These are phyloP conservation scores for Sylvietta virens DNA, from an alignment of 2,113 vertebrate species.

Conservation along the genomic window DNA sequence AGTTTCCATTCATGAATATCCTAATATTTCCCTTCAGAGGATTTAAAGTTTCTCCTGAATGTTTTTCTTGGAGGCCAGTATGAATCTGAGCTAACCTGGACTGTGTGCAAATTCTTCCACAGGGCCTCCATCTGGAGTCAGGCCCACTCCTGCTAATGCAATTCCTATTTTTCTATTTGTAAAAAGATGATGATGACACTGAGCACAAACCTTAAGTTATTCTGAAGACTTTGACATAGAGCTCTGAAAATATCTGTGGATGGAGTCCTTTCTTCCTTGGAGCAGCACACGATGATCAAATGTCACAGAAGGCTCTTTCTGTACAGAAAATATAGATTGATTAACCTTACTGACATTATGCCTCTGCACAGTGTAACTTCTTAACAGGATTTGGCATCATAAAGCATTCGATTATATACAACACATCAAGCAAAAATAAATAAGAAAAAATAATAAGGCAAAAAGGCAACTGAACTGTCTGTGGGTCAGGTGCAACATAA, in stretches of 20 bases:
- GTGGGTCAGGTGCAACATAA: slow-evolving; percentile 67
- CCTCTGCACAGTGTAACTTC: slow-evolving; percentile 35
- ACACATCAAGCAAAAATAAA: slow-evolving; percentile 10
- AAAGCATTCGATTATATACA: slow-evolving; percentile 62
- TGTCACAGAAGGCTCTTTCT: background rate
- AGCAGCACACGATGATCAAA: background rate
- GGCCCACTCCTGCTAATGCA: slow-evolving; percentile 39
- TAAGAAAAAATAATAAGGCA: slow-evolving; percentile 26
- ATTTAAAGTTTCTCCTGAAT: slow-evolving; percentile 68
- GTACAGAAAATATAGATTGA: background rate
- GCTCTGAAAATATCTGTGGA: slow-evolving; percentile 7
- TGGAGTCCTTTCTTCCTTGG: background rate
- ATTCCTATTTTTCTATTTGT: slow-evolving; percentile 58
- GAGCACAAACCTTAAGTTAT: slow-evolving; percentile 55
- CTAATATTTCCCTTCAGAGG: slow-evolving; percentile 71
- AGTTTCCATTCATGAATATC: slow-evolving; percentile 69
- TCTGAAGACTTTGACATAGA: background rate
- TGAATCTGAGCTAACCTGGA: slow-evolving; percentile 61
- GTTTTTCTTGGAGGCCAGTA: slow-evolving; percentile 72
- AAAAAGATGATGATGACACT: slow-evolving; percentile 39
- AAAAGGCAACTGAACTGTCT: slow-evolving; percentile 54
- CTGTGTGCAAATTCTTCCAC: slow-evolving; percentile 64
- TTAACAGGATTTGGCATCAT: slow-evolving; percentile 58
- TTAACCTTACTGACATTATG: slow-evolving; percentile 21
- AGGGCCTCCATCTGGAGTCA: slow-evolving; percentile 54